Percentiles rank a stretch among this genome's conserved stretches.
Conservation (phyloP, 2,113 vertebrate genomes). For the Diglossa brunneiventris region DNA sequence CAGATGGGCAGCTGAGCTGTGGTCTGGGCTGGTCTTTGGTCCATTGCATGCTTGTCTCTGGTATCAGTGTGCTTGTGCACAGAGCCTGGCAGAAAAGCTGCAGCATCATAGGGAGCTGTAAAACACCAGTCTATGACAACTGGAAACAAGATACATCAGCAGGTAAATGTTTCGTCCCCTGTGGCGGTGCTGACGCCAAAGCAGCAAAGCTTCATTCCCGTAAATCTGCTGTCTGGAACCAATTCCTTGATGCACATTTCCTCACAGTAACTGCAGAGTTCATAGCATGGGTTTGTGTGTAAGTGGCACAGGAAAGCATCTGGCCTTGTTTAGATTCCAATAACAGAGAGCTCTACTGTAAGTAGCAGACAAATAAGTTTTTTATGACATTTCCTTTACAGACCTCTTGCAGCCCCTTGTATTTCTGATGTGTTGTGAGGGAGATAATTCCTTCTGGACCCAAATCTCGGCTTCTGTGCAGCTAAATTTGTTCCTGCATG, state of each 20-base stretch:
- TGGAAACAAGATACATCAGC: neutral
- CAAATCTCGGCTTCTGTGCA: neutral
- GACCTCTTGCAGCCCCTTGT: neutral
- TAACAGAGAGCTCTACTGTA: neutral
- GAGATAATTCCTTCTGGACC: neutral
- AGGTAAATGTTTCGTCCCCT: conserved; percentile 31
- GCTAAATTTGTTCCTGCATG: neutral
- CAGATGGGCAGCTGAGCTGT: neutral
- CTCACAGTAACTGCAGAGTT: neutral
- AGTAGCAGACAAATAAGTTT: neutral
- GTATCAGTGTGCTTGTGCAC: neutral
- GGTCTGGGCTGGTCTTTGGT: neutral
- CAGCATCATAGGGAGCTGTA: neutral
- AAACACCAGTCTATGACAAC: neutral
- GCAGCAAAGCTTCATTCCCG: neutral
- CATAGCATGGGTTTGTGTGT: neutral
- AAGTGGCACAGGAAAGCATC: neutral
- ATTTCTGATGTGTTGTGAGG: neutral
- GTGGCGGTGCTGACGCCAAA: neutral
- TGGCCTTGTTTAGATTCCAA: neutral
- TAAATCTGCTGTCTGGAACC: neutral
- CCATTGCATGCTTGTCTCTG: neutral
- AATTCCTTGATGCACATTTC: neutral
- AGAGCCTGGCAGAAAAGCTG: neutral
- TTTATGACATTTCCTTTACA: neutral